These are phyloP conservation scores for Ethmia dodecea DNA, from an alignment of 2,888 invertebrate species.

Conservation along the genomic window DNA sequence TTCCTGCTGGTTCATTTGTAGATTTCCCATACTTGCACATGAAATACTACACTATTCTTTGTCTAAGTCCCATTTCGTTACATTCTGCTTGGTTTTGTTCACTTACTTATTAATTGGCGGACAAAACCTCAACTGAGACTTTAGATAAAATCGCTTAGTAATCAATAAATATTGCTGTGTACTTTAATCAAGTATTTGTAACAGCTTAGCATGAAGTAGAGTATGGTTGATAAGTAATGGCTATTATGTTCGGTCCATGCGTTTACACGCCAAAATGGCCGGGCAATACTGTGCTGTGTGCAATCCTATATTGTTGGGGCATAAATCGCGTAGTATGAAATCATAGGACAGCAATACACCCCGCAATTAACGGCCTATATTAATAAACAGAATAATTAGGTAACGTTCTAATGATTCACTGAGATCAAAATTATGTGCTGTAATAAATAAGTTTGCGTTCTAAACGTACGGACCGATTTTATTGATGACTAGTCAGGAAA, in stretches of 20 bases:
- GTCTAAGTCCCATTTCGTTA: conserved; percentile 29
- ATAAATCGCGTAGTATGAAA: too few relatives aligned
- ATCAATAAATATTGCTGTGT: conserved; percentile 32
- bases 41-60: conserved; percentile 49
- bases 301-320: too few relatives aligned
- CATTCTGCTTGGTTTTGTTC: conserved; percentile 16
- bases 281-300: too few relatives aligned
- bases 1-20: conserved; percentile 64
- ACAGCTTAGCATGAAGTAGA: conserved; percentile 29
- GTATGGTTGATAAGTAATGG: conserved; percentile 11
- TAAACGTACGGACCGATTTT: too few relatives aligned
- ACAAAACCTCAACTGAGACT: conserved; percentile 37
- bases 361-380: too few relatives aligned
- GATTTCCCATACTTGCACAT: conserved; percentile 58
- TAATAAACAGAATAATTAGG: too few relatives aligned
- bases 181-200: conserved; percentile 31
- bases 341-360: too few relatives aligned
- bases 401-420: too few relatives aligned
- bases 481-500: too few relatives aligned
- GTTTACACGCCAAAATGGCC: too few relatives aligned
- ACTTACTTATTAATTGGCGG: conserved; percentile 20
- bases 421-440: too few relatives aligned
- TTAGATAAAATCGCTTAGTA: conserved; percentile 32
- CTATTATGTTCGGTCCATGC: not conserved
- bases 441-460: too few relatives aligned